A percentile compares a stretch with the other conserved stretches of the same genome.
Evolutionary conservation across 2,113 vertebrate species (phyloP).

Genomic region (Leiothrix lutea): DNA sequence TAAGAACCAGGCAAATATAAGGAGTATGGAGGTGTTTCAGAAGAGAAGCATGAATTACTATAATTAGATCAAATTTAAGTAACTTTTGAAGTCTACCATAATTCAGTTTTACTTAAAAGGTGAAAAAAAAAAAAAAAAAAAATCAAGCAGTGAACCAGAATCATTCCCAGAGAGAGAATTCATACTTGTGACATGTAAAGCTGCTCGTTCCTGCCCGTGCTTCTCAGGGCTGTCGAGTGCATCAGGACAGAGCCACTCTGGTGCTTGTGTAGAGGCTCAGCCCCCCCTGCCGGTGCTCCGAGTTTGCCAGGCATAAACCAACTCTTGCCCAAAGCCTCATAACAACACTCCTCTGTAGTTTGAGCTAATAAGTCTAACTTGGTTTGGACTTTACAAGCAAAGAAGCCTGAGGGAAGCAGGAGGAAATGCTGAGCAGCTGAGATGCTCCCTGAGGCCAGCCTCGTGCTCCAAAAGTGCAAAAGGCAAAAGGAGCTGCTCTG

Average conservation of each 20-base stretch:
- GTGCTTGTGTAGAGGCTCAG: rapidly evolving
- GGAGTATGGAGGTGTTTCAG: rapidly evolving
- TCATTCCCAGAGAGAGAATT: background rate
- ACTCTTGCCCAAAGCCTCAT: background rate
- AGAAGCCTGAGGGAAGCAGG: background rate
- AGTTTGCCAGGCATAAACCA: background rate
- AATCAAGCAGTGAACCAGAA: background rate
- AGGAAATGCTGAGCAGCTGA: background rate
- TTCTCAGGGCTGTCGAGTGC: background rate
- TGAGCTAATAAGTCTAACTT: background rate
- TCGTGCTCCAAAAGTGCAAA: rapidly evolving
- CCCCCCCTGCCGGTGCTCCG: rapidly evolving
- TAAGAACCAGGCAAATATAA: background rate
- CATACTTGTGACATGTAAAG: background rate
- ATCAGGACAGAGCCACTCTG: rapidly evolving
- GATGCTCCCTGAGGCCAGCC: background rate
- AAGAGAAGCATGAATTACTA: background rate
- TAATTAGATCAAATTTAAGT: background rate
- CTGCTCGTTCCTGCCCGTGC: rapidly evolving
- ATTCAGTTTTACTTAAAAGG: background rate
- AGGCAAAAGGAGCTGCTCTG: background rate
- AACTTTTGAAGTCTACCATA: background rate
- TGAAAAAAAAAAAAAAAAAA: no score
- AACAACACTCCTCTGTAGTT: background rate
- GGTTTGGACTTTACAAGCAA: background rate